A percentile compares a stretch with the other conserved stretches of the same genome.
These are phyloP conservation scores for Latheticus oryzae DNA, from an alignment of 2,888 invertebrate species.

Conservation along the genomic window DNA sequence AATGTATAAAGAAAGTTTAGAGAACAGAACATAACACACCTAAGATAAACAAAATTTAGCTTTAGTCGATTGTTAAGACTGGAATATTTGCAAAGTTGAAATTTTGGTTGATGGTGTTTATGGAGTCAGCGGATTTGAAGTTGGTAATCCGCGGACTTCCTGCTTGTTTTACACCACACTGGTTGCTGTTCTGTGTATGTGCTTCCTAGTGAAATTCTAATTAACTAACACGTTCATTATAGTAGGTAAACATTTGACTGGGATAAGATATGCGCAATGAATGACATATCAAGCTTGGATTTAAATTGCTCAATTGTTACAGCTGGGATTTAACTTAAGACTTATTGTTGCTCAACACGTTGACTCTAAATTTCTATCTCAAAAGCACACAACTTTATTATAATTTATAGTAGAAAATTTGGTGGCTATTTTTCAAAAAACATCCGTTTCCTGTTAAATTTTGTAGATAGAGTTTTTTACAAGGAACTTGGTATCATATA, in stretches of 20 bases:
- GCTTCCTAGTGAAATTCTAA: constrained; percentile 37
- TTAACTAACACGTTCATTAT: constrained; percentile 39
- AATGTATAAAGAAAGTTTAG: no score
- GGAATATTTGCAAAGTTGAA: constrained; percentile 7
- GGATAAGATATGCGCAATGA: constrained; percentile 29
- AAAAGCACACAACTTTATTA: no score
- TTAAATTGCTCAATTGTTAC: constrained; percentile 30
- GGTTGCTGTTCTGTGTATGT: constrained; percentile 15
- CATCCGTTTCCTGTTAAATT: no score
- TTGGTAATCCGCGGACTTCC: constrained; percentile 33
- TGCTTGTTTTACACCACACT: constrained; percentile 31
- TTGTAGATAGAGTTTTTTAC: no score
- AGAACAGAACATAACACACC: no score
- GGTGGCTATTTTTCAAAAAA: no score
- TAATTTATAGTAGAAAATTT: no score
- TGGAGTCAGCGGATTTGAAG: constrained; percentile 22
- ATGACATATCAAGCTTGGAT: constrained; percentile 21
- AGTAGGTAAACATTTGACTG: constrained; percentile 35
- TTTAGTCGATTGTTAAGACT: constrained; percentile 9
- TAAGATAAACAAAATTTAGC: no score
- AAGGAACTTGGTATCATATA: no score
- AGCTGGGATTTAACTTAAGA: constrained; percentile 14
- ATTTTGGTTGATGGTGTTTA: constrained; percentile 25
- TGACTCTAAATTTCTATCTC: no score
- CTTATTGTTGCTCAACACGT: constrained; percentile 16